Percentiles rank a stretch among this genome's conserved stretches.
These are phyloP conservation scores for Netelia virgata DNA, from an alignment of 2,888 invertebrate species.

Conservation along the genomic window DNA sequence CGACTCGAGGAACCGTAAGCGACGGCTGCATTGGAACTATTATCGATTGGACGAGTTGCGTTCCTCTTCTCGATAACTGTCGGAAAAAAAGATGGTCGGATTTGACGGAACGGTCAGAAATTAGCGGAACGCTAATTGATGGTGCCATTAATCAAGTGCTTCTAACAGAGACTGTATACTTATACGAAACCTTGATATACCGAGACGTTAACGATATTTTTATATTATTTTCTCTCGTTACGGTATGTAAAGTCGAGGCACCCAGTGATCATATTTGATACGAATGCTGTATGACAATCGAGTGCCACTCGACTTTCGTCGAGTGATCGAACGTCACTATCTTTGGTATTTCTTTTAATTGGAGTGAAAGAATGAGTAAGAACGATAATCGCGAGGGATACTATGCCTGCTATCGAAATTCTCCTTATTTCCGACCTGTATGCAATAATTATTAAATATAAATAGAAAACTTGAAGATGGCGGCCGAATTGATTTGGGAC, in stretches of 20 bases:
- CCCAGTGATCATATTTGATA: conserved; percentile 38
- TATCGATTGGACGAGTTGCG: conserved; percentile 8
- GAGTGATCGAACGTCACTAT: conserved; percentile 23
- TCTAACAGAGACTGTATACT: conserved; percentile 66
- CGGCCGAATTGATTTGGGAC: too few relatives aligned
- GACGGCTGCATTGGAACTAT: neutral
- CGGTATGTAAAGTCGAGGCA: conserved; percentile 16
- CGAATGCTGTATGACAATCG: conserved; percentile 21
- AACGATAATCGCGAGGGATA: conserved; percentile 1
- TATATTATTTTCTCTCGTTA: conserved; percentile 43
- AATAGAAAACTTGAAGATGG: too few relatives aligned
- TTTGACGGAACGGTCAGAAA: conserved; percentile 35
- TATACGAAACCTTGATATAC: conserved; percentile 37
- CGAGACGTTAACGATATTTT: conserved; percentile 58
- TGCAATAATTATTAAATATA: too few relatives aligned
- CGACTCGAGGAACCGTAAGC: neutral
- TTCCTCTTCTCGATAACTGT: neutral
- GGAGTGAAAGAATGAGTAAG: conserved; percentile 30
- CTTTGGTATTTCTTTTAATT: conserved; percentile 37
- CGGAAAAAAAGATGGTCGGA: conserved; percentile 25
- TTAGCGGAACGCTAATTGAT: conserved; percentile 31
- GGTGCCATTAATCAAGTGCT: conserved; percentile 66
- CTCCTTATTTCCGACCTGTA: neutral
- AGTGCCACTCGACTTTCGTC: conserved; percentile 12
- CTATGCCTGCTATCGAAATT: neutral